These are phyloP conservation scores for Protobothrops flavoviridis DNA, from an alignment of 2,113 vertebrate species.

Conservation along the genomic window DNA sequence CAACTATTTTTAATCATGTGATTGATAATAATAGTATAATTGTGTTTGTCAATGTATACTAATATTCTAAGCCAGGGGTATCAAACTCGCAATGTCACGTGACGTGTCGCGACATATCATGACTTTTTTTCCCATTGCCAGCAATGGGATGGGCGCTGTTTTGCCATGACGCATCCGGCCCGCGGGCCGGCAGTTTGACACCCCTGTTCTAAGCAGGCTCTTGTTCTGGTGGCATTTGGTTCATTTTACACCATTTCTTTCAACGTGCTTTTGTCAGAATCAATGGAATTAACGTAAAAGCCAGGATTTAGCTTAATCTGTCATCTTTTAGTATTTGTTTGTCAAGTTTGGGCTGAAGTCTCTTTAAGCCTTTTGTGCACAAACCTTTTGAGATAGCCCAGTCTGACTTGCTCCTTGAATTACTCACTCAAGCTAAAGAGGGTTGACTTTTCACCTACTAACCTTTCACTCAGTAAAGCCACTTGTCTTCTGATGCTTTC, in stretches of 20 bases:
- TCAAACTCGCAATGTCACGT: too few relatives aligned
- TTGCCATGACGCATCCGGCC: too few relatives aligned
- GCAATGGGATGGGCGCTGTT: too few relatives aligned
- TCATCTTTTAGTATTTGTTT: conserved; percentile 48
- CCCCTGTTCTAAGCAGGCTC: background rate
- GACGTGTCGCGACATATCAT: too few relatives aligned
- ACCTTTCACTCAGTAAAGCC: conserved; percentile 49
- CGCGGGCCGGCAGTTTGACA: too few relatives aligned
- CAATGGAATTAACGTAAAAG: background rate
- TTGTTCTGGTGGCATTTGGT: background rate
- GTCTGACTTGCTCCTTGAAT: conserved; percentile 45
- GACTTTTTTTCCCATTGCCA: too few relatives aligned
- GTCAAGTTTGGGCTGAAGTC: background rate
- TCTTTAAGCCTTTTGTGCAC: background rate
- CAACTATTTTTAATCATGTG: background rate
- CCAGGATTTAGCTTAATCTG: background rate
- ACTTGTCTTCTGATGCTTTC: conserved; percentile 20
- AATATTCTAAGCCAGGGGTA: background rate
- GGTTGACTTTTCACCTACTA: conserved; percentile 54
- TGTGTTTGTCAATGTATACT: background rate
- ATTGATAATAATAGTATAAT: background rate
- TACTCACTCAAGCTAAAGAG: conserved; percentile 53
- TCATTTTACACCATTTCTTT: background rate
- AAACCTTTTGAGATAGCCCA: background rate
- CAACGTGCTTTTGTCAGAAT: background rate